Percentiles rank a stretch among this genome's conserved stretches.
Evolutionary conservation across 1,140 invertebrate genomes (phyloP).

Genomic region (Solen grandis): DNA sequence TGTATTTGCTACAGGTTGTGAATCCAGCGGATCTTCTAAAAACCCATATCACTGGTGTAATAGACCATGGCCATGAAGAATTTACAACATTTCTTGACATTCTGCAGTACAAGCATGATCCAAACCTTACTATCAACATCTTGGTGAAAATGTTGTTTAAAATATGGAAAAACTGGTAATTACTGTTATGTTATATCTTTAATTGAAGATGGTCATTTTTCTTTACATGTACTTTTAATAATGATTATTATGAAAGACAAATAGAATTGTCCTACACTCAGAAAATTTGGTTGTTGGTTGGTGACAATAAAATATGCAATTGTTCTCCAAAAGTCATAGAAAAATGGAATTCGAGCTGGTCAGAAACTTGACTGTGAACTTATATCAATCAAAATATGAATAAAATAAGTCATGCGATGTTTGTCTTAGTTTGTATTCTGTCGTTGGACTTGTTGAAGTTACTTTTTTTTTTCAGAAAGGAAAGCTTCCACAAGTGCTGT

Average conservation of each 20-base stretch:
- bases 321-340: too few relatives aligned
- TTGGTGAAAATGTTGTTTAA: slow-evolving; percentile 1
- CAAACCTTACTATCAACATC: slow-evolving; percentile 15
- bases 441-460: neutral
- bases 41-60: slow-evolving; percentile 15
- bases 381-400: neutral
- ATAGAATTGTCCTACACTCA: too few relatives aligned
- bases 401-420: neutral
- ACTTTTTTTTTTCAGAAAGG: neutral
- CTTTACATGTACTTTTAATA: too few relatives aligned
- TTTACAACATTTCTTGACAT: neutral
- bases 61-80: slow-evolving; percentile 9
- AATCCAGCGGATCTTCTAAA: slow-evolving; percentile 9
- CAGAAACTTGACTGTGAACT: too few relatives aligned
- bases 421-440: neutral
- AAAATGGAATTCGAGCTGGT: too few relatives aligned
- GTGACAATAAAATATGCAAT: too few relatives aligned
- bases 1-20: slow-evolving; percentile 2
- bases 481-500: neutral
- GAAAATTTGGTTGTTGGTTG: too few relatives aligned
- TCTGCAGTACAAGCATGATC: neutral
- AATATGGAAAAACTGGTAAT: neutral
- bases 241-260: too few relatives aligned
- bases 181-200: neutral
- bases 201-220: too few relatives aligned